These are phyloP conservation scores for Hyles vespertilio DNA, from an alignment of 1,140 invertebrate genomes.

Conservation along the genomic window DNA sequence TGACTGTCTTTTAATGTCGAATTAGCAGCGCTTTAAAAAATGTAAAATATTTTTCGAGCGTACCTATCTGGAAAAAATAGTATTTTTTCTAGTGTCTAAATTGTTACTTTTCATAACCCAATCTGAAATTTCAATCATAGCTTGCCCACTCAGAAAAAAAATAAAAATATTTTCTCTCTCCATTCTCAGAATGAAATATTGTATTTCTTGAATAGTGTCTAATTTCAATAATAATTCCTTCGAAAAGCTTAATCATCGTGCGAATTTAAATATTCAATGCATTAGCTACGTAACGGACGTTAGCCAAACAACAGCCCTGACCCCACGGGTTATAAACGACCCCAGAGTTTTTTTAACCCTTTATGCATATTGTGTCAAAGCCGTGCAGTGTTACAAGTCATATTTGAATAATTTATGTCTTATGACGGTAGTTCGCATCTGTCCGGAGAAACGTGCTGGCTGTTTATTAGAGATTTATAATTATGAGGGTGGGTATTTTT, in stretches of 20 bases:
- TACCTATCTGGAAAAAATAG: too few species aligned
- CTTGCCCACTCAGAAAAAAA: too few species aligned
- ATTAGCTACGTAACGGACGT: slow-evolving; percentile 42
- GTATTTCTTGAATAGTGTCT: too few species aligned
- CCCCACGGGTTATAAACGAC: slow-evolving; percentile 55
- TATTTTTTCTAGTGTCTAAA: too few species aligned
- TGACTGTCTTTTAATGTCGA: too few species aligned
- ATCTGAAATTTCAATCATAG: too few species aligned
- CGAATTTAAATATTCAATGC: slow-evolving; percentile 62
- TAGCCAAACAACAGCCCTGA: slow-evolving; percentile 44
- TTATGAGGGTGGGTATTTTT: slow-evolving; percentile 13
- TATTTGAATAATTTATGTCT: slow-evolving; percentile 73
- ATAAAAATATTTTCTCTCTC: too few species aligned
- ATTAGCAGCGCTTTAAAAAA: too few species aligned
- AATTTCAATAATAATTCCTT: neutral
- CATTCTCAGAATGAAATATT: too few species aligned
- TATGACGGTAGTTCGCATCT: slow-evolving; percentile 51
- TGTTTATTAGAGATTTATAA: slow-evolving; percentile 24
- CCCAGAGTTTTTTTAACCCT: slow-evolving; percentile 64
- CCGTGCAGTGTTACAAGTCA: slow-evolving; percentile 67
- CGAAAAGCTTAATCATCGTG: slow-evolving; percentile 43
- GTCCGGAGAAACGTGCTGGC: slow-evolving; percentile 19
- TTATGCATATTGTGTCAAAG: slow-evolving; percentile 66
- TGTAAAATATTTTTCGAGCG: too few species aligned
- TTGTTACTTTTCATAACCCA: too few species aligned